phyloP scores from a whole-genome alignment of 2,113 vertebrate species.

The Phalacrocorax pelagicus region DNA sequence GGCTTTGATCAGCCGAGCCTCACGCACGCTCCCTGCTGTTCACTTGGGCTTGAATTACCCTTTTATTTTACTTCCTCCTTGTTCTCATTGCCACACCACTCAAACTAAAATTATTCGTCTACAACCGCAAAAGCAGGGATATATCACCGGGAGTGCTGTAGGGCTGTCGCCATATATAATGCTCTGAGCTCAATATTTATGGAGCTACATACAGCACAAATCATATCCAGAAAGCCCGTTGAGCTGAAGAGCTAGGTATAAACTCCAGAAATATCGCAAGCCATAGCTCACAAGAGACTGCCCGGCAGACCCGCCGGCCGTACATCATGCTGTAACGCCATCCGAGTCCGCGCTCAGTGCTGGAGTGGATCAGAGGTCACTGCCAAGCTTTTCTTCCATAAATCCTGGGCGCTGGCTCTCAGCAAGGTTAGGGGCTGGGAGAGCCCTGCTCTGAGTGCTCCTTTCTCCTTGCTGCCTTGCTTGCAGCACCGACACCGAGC shows the following conservation, averaged over 20 bases:
- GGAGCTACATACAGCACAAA: slow-evolving; percentile 58
- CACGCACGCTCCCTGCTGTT: slow-evolving; percentile 21
- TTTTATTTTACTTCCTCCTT: slow-evolving; percentile 63
- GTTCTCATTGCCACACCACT: slow-evolving; percentile 63
- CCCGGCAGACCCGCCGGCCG: slow-evolving; percentile 26
- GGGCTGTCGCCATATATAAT: slow-evolving; percentile 69
- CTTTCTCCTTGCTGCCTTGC: background rate
- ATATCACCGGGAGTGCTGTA: slow-evolving; percentile 65
- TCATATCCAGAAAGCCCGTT: slow-evolving; percentile 58
- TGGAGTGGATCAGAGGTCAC: slow-evolving; percentile 64
- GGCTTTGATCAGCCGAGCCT: background rate
- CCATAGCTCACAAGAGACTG: slow-evolving; percentile 65
- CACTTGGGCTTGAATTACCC: slow-evolving; percentile 31
- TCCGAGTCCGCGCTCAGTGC: slow-evolving; percentile 18
- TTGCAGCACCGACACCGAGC: accelerated
- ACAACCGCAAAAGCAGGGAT: slow-evolving; percentile 53
- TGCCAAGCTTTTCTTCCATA: slow-evolving; percentile 63
- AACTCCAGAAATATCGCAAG: slow-evolving; percentile 69
- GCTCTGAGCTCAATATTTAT: slow-evolving; percentile 68
- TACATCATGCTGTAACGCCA: slow-evolving; percentile 68
- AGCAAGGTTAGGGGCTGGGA: slow-evolving; percentile 51
- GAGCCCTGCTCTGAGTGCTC: background rate
- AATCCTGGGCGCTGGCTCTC: slow-evolving; percentile 32
- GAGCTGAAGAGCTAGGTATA: slow-evolving; percentile 68
- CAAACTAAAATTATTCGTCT: slow-evolving; percentile 64